Evolutionary conservation across 2,888 invertebrate species (phyloP).

Genomic region (Arctia plantaginis): DNA sequence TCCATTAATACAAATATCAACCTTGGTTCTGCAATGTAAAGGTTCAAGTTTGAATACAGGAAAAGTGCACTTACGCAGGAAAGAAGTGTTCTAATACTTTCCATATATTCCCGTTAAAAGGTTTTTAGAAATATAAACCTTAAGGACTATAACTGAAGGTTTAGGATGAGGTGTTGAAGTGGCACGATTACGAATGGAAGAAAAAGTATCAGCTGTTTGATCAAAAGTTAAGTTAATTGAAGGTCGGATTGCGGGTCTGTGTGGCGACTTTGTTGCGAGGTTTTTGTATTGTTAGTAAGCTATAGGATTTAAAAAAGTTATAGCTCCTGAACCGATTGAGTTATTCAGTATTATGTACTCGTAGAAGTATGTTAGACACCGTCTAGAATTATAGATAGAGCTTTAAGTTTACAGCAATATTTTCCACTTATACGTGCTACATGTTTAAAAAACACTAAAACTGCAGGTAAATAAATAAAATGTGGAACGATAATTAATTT

Average conservation of each 20-base stretch:
- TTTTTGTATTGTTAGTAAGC: background rate
- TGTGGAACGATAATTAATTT: background rate
- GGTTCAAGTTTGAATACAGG: slow-evolving; percentile 23
- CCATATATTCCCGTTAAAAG: slow-evolving; percentile 4
- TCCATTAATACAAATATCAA: slow-evolving; percentile 34
- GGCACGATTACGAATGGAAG: slow-evolving; percentile 30
- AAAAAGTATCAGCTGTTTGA: slow-evolving; percentile 56
- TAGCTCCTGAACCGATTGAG: background rate
- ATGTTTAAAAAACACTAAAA: background rate
- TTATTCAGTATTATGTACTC: background rate
- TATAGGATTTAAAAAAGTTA: background rate
- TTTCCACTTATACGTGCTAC: background rate
- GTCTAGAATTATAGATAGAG: background rate
- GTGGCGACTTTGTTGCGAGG: slow-evolving; percentile 22
- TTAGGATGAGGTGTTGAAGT: background rate
- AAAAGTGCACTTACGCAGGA: slow-evolving; percentile 13
- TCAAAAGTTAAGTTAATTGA: slow-evolving; percentile 49
- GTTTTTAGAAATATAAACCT: slow-evolving; percentile 12
- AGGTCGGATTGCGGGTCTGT: slow-evolving; percentile 44
- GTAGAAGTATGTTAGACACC: background rate
- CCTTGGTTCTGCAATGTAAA: slow-evolving; percentile 22
- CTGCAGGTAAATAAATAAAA: background rate
- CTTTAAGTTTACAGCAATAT: background rate
- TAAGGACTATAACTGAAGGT: background rate
- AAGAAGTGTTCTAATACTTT: slow-evolving; percentile 25